These are phyloP conservation scores for Anthoscopus minutus DNA, from an alignment of 2,113 vertebrate genomes.

Conservation along the genomic window DNA sequence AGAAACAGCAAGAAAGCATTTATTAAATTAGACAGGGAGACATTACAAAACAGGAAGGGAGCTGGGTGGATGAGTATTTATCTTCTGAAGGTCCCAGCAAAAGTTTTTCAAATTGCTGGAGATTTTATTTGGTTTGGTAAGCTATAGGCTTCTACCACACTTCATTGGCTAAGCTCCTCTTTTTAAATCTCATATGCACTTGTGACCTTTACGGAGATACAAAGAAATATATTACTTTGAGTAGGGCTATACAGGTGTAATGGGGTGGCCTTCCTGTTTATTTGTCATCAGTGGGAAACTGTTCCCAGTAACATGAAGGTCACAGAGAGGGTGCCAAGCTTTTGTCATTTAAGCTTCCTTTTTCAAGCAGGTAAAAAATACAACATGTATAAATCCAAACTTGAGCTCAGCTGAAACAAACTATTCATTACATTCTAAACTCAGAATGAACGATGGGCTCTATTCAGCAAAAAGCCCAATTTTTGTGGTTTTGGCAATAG, in stretches of 20 bases:
- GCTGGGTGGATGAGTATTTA: constrained; percentile 72
- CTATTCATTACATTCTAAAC: background rate
- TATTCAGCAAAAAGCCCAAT: background rate
- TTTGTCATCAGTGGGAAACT: background rate
- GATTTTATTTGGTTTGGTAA: constrained; percentile 10
- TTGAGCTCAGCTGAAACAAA: constrained; percentile 3
- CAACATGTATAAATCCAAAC: background rate
- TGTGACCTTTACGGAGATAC: background rate
- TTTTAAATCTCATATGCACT: background rate
- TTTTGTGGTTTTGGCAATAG: constrained; percentile 46
- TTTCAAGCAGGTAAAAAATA: background rate
- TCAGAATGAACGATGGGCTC: background rate
- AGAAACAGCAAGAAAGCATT: constrained; percentile 72
- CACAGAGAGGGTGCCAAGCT: background rate
- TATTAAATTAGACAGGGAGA: constrained; percentile 74
- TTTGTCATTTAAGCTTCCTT: background rate
- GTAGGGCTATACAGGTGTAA: background rate
- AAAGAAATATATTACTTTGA: background rate
- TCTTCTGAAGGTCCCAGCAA: constrained; percentile 59
- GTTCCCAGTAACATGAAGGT: background rate
- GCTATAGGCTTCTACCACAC: background rate
- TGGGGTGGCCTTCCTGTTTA: background rate
- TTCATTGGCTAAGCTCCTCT: background rate
- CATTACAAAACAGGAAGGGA: constrained; percentile 73
- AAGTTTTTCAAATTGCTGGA: background rate